Conservation (phyloP, 2,113 vertebrate species). For the Otis tarda region DNA sequence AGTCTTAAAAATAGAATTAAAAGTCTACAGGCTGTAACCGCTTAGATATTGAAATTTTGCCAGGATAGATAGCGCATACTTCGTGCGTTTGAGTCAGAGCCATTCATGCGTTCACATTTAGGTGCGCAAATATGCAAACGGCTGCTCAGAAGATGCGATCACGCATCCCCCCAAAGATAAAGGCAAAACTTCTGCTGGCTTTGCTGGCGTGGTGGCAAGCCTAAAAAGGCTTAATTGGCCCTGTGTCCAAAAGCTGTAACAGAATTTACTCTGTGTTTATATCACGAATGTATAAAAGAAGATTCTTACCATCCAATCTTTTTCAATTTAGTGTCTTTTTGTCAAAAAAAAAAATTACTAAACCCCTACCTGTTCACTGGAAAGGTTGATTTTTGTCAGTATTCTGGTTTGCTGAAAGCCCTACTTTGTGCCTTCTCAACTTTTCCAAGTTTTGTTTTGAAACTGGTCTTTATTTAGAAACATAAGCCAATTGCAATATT, state of each 20-base stretch:
- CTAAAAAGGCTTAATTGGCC: background rate
- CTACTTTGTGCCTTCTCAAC: background rate
- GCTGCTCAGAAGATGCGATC: background rate
- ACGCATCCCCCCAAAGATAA: background rate
- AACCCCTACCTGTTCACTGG: background rate
- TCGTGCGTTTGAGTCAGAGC: background rate
- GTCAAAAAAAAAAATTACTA: background rate
- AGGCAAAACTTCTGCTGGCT: background rate
- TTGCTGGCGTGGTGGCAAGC: background rate
- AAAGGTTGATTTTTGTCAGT: background rate
- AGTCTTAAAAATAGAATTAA: background rate
- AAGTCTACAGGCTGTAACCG: background rate
- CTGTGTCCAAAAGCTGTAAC: background rate
- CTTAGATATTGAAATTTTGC: background rate
- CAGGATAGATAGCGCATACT: background rate
- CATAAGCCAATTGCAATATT: background rate
- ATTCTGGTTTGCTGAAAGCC: background rate
- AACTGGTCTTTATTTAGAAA: background rate
- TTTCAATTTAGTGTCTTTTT: background rate
- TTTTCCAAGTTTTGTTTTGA: background rate
- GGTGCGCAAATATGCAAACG: background rate
- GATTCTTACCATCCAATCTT: background rate
- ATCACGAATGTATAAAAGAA: background rate
- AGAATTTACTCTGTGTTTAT: background rate
- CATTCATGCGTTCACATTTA: background rate